Evolutionary conservation across 2,888 invertebrate genomes (phyloP).

Genomic region (Cryptops parisi): DNA sequence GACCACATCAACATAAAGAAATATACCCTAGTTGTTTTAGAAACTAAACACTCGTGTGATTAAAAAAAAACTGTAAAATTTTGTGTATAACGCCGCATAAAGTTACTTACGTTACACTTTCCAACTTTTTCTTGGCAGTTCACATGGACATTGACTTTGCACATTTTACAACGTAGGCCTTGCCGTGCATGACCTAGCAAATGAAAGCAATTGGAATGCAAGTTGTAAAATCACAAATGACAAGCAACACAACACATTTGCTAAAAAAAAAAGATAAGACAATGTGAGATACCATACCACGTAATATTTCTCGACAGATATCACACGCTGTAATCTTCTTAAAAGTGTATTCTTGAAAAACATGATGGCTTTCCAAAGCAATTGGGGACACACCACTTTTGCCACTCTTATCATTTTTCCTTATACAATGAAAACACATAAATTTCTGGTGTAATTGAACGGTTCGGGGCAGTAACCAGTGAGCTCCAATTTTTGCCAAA

Average conservation of each 20-base stretch:
- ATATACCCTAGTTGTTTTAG: no score
- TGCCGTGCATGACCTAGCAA: slow-evolving; percentile 71
- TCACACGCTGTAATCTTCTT: slow-evolving; percentile 92
- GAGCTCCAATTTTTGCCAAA: no score
- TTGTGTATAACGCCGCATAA: no score
- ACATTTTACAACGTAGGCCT: slow-evolving; percentile 74
- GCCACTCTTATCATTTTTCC: slow-evolving; percentile 6
- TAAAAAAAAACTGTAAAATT: no score
- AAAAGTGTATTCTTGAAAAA: slow-evolving; percentile 86
- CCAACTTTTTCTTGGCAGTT: slow-evolving; percentile 66
- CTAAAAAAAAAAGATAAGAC: neutral
- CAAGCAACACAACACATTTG: neutral
- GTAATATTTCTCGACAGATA: slow-evolving; percentile 77
- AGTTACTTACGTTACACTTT: slow-evolving; percentile 44
- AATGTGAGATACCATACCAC: slow-evolving; percentile 45
- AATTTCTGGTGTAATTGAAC: no score
- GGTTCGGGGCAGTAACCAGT: no score
- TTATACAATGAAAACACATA: no score
- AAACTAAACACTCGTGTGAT: no score
- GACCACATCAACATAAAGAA: no score
- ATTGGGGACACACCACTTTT: neutral
- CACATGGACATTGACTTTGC: slow-evolving; percentile 79
- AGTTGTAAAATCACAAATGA: neutral
- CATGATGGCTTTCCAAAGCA: slow-evolving; percentile 50
- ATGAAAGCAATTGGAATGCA: no score